Base-by-base conservation (phyloP, 1,140 invertebrate genomes). In the Acromyrmex charruanus region DNA sequence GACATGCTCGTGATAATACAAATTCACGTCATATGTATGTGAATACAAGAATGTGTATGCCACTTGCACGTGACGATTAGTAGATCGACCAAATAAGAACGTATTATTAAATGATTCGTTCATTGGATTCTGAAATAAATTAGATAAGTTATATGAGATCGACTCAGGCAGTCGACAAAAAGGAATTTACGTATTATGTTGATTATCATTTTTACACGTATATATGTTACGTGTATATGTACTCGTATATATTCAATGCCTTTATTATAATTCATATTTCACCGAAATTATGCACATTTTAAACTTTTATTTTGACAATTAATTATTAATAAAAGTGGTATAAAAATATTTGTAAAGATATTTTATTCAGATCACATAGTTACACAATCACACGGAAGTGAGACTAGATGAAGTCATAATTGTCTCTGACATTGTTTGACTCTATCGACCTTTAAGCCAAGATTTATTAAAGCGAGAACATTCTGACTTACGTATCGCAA, bases 41-140 rank as follows among this genome's bases (percentile, higher is more conserved):
- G 6, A 25, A 35, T n/a, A 5, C 51, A 12, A 39, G 16, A 58
- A 71, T 72, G 51, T 82, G 66, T 82, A 39, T 10, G 9, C 14
- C 25, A 16, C 2, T 55, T 28, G 25, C 21, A 58, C 28, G 69
- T 68, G 10, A 18, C 49, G 5, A 12, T 75, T 89, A 89, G 51
- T 89, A 86, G 84, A 63, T 55, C 49, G 74, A 3, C n/a, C 71
- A 88, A 88, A 89, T 79, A 89, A 89, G 86, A 88, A 86, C 39
- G 75, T 75, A 25, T 35, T 77, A 49, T 77, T 89, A 80, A 89
- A 72, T 35, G 39, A 81, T 89, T 63, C 49, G 55, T 81, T 69
- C 49, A 51, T 39, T 51, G 25, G 25, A 88, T 89, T 88, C 39
- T 35, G 39, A 72, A 44, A 59, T 5, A 12, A 14, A 86, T 28